phyloP scores from a whole-genome alignment of 30 jellyfish, hydroid and myxozoan genomes.

The Aurelia aurita complex sp. Pacific region DNA sequence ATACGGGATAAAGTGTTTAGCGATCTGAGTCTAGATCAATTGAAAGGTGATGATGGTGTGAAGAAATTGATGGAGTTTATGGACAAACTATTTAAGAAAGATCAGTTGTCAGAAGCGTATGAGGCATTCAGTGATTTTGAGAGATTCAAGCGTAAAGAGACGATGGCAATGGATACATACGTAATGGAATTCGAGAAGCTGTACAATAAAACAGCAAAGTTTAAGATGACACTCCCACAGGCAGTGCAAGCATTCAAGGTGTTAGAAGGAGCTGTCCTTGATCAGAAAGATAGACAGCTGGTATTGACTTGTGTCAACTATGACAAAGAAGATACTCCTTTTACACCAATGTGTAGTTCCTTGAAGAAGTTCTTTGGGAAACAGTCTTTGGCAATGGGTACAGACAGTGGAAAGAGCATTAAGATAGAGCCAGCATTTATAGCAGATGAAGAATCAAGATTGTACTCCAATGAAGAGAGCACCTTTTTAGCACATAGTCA shows the following conservation, averaged over 20 bases:
- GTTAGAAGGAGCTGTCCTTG: conserved; percentile 22
- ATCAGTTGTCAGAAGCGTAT: conserved; percentile 21
- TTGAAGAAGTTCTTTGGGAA: conserved; percentile 28
- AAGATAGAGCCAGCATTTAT: conserved; percentile 1
- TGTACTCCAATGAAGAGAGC: background rate
- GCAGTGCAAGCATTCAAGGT: conserved; percentile 34
- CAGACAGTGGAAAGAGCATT: background rate
- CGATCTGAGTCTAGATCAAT: conserved; percentile 6
- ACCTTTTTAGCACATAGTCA: background rate
- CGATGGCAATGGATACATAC: conserved; percentile 18
- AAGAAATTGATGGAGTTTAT: conserved; percentile 3
- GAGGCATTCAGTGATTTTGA: conserved; percentile 35
- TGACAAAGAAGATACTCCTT: conserved; percentile 5
- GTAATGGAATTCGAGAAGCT: conserved; percentile 30
- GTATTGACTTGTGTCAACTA: conserved; percentile 31
- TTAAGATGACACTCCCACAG: conserved; percentile 25
- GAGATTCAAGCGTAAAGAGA: conserved; percentile 18
- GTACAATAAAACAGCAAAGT: conserved; percentile 26
- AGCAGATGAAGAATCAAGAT: conserved; percentile 6
- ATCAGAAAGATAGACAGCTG: conserved; percentile 33
- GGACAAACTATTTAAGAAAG: conserved; percentile 25
- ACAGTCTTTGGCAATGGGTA: conserved; percentile 18
- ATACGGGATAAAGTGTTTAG: conserved; percentile 12
- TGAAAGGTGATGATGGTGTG: conserved; percentile 32
- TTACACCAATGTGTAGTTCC: conserved; percentile 25